These are phyloP conservation scores for Echinarachnius parma DNA, from an alignment of 53 echinoderm and acorn worm species.

Conservation along the genomic window DNA sequence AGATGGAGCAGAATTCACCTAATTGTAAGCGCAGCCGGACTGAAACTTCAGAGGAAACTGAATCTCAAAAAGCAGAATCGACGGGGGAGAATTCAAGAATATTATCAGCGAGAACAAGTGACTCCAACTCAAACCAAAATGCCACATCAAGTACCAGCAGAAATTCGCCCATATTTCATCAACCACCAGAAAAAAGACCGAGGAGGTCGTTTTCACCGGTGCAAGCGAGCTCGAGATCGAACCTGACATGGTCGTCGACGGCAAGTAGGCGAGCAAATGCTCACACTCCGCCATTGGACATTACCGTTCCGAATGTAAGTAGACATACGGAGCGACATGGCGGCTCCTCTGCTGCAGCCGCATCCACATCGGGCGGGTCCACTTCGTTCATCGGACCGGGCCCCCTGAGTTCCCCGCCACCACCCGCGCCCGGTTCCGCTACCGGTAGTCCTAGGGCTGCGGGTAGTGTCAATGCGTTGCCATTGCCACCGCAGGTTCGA, in stretches of 20 bases:
- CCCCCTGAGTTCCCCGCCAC: constrained; percentile 19
- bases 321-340: neutral
- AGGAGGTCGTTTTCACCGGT: constrained; percentile 15
- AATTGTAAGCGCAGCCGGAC: too few relatives aligned
- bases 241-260: neutral
- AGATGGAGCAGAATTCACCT: too few relatives aligned
- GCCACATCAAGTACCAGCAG: neutral
- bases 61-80: too few relatives aligned
- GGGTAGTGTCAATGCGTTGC: neutral
- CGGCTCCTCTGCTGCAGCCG: neutral
- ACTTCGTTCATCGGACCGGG: constrained; percentile 2
- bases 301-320: constrained; percentile 12
- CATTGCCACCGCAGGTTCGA: constrained; percentile 20
- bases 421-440: neutral
- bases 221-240: neutral
- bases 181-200: constrained; percentile 25
- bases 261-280: neutral
- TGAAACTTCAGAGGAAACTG: too few relatives aligned
- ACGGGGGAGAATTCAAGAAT: too few relatives aligned
- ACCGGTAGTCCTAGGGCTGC: constrained; percentile 15
- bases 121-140: neutral
- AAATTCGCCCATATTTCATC: neutral
- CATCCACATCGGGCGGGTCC: neutral
- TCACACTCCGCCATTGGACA: constrained; percentile 8
- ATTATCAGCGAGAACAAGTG: too few relatives aligned